A percentile compares a stretch with the other conserved stretches of the same genome.
Conservation (phyloP, 2,797 vertebrate species). For the Gallinago solitaria region DNA sequence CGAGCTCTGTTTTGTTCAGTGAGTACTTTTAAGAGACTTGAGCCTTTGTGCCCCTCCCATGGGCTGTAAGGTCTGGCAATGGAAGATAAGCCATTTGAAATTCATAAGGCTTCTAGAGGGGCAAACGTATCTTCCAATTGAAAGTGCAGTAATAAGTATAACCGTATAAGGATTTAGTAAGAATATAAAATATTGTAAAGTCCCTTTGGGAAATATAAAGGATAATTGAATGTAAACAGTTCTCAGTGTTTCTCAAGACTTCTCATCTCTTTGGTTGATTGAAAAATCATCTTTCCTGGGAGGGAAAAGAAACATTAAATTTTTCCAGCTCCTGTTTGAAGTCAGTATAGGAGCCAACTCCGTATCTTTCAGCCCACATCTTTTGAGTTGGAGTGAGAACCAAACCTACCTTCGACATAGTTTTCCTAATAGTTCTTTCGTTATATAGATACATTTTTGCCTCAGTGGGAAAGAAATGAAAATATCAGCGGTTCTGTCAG, state of each 20-base stretch:
- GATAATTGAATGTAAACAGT: background rate
- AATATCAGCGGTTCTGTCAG: background rate
- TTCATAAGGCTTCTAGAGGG: background rate
- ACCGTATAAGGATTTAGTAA: background rate
- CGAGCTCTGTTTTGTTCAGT: background rate
- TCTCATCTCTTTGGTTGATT: background rate
- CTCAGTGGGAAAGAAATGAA: background rate
- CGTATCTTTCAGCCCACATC: background rate
- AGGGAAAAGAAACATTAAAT: background rate
- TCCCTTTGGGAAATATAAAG: background rate
- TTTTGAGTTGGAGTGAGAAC: background rate
- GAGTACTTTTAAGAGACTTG: background rate
- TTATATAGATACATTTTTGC: background rate
- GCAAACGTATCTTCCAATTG: background rate
- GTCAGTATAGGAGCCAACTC: background rate
- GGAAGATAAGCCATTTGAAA: constrained; percentile 62
- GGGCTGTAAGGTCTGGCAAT: constrained; percentile 27
- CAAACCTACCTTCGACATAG: background rate
- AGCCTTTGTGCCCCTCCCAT: constrained; percentile 7
- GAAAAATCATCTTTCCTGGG: background rate
- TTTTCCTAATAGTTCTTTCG: background rate
- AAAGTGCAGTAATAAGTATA: background rate
- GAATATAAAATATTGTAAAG: background rate
- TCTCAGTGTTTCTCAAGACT: background rate
- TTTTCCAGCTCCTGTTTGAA: background rate